Evolutionary conservation across 2,888 invertebrate genomes (phyloP), one percentile per base, ranked within the genome.

Genomic region (Mythimna impura): DNA sequence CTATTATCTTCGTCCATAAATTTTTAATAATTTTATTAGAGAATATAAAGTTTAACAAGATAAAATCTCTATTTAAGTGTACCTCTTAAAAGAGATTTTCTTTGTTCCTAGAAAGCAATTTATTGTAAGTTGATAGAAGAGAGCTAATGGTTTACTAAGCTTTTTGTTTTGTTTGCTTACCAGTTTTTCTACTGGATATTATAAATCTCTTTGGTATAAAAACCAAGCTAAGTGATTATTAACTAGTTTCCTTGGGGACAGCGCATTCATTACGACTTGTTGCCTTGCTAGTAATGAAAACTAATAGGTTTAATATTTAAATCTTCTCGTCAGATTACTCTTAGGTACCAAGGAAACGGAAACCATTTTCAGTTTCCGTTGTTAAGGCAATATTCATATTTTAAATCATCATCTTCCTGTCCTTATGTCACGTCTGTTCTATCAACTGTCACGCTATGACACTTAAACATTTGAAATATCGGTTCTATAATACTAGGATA

Each of bases 211-310:
- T 47, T 12, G 22, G 20, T 7, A 17, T 64, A 30, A 30, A 76
- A 50, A 57, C 25, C 5, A 14, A 30, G 43, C 61, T 79, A 58
- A 47, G 62, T 61, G 62, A 47, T 58, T 66, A 52, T 25, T 62
- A 36, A 66, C 78, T 57, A 57, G 4, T 1, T 22, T 66, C 2
- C 20, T 57, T 17, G 12, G 25, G 14, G 20, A 72, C 55, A 36
- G 20, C 0, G 25, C 10, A 12, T 34, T 47, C 36, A 54, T 61
- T 55, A 61, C 25, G 12, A 22, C 20, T 55, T 36, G 40, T 52
- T 60, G 4, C 12, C 3, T 25, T 40, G 0, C 1, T 66, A 30
- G 17, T 71, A n/a, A 40, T 58, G 20, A 54, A 34, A 17, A 50
- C 6, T 61, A 17, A 61, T 61, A 8, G 40, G 8, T 61, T 22